Evolutionary conservation across 1,140 invertebrate genomes (phyloP).

Genomic region (Euura lappo): DNA sequence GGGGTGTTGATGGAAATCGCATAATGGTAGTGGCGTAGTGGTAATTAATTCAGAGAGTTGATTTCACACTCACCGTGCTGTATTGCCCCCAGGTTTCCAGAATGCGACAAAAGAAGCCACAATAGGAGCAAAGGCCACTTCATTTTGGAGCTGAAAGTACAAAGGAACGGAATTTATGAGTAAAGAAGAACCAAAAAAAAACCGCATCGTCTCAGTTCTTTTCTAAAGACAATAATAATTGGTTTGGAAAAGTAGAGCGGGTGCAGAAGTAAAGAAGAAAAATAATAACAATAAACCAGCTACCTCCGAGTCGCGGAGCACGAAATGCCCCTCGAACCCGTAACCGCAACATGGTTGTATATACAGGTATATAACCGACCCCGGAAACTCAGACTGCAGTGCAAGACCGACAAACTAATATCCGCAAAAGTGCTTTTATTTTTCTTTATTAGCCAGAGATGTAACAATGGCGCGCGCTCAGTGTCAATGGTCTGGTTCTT

Average conservation of each 20-base stretch:
- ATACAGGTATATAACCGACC: slow-evolving; percentile 19
- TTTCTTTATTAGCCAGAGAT: slow-evolving; percentile 40
- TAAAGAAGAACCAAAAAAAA: not conserved
- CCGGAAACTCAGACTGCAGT: slow-evolving; percentile 5
- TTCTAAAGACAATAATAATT: not conserved
- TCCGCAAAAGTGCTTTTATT: slow-evolving; percentile 35
- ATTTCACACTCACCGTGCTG: slow-evolving; percentile 40
- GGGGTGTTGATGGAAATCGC: too few species aligned
- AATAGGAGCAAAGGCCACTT: slow-evolving; percentile 49
- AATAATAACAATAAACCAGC: not conserved
- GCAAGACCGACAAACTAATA: slow-evolving; percentile 32
- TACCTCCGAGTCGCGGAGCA: slow-evolving; percentile 27
- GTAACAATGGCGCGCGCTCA: slow-evolving; percentile 25
- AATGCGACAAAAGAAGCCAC: slow-evolving; percentile 46
- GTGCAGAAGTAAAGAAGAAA: not conserved
- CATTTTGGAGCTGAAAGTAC: slow-evolving; percentile 53
- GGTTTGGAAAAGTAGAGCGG: not conserved
- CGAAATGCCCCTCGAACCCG: slow-evolving; percentile 20
- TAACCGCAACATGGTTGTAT: not conserved
- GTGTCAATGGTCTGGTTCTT: slow-evolving; percentile 38
- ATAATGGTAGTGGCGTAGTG: not conserved
- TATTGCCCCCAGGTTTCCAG: slow-evolving; percentile 45
- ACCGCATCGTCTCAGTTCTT: not conserved
- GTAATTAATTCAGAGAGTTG: not conserved
- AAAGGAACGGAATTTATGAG: not conserved